phyloP scores from a whole-genome alignment of 2,888 invertebrate genomes.

The Pyrocoelia pectoralis region DNA sequence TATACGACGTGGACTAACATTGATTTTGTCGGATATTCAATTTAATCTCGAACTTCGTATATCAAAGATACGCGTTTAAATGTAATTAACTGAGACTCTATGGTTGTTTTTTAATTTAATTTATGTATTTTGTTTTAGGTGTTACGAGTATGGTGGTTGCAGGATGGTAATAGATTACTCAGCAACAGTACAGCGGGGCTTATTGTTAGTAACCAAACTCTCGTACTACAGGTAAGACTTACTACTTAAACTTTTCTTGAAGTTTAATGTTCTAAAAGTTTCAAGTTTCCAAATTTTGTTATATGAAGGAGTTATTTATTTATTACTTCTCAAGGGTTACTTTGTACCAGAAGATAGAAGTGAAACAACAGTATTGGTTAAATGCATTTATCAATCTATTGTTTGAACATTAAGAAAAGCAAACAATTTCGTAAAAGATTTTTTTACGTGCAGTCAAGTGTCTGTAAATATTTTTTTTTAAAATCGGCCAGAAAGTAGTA shows the following conservation, averaged over 20 bases:
- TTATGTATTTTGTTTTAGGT: slow-evolving; percentile 50
- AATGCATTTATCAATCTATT: background rate
- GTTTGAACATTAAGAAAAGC: background rate
- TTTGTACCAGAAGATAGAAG: background rate
- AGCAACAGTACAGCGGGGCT: slow-evolving; percentile 79
- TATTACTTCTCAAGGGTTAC: no score
- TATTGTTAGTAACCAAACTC: slow-evolving; percentile 81
- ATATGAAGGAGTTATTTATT: no score
- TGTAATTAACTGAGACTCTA: slow-evolving; percentile 12
- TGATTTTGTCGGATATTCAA: no score
- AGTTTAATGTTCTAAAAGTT: no score
- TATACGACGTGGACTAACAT: no score
- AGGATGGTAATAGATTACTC: slow-evolving; percentile 71
- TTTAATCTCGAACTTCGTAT: no score
- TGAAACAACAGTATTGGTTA: background rate
- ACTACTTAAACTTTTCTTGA: background rate
- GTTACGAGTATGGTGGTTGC: slow-evolving; percentile 56
- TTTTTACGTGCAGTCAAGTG: no score
- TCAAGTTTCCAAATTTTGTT: no score
- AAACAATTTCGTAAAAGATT: background rate
- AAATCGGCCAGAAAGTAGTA: no score
- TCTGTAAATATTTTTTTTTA: no score
- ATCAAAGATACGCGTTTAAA: no score
- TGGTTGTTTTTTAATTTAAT: slow-evolving; percentile 26
- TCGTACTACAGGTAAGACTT: slow-evolving; percentile 72